Evolutionary conservation across 2,888 invertebrate species (phyloP), one percentile per base, ranked within the genome.

Genomic region (Epicampocera succincta): DNA sequence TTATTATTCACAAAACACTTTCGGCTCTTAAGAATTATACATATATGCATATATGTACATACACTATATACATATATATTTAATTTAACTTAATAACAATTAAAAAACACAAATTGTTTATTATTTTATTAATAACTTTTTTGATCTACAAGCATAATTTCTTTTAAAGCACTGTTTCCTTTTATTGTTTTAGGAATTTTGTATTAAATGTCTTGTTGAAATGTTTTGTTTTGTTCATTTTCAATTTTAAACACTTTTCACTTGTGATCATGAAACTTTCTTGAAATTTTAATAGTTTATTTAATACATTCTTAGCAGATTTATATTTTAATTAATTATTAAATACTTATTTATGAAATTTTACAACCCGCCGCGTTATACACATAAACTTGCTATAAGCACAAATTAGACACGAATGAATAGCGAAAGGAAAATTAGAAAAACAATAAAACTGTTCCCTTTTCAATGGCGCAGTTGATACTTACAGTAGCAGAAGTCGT

Each of bases 331-430:
- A 77, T 58, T 69, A 46, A 40, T 46, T 52, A 46, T 33, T 48
- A 71, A 44, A n/a, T n/a, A n/a, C n/a, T 13, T 48, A 44, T 6
- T 38, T 40, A 42, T 52, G 38, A 42, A 60, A 60, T 72, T 21
- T 65, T 52, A 66, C 50, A 73, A 66, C 19, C 77, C 66, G 78
- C 72, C 72, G 72, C 66, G 78, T 61, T 79, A 73, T 68, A 73
- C 66, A 78, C 60, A 79, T 40, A 68, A 48, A 78, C 72, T 66
- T 60, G 66, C 52, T 38, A 42, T 17, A 44, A 72, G 52, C 58
- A 72, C 56, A 60, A 72, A 72, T 66, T 60, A 38, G 12, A 66
- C 33, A 78, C 58, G 66, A 78, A 78, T 78, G 25, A 65, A 56
- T 21, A 33, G 3, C 44, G 58, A 66, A 52, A 60, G 12, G n/a